phyloP scores from a whole-genome alignment of 2,113 vertebrate genomes.

The Grantiella picta region DNA sequence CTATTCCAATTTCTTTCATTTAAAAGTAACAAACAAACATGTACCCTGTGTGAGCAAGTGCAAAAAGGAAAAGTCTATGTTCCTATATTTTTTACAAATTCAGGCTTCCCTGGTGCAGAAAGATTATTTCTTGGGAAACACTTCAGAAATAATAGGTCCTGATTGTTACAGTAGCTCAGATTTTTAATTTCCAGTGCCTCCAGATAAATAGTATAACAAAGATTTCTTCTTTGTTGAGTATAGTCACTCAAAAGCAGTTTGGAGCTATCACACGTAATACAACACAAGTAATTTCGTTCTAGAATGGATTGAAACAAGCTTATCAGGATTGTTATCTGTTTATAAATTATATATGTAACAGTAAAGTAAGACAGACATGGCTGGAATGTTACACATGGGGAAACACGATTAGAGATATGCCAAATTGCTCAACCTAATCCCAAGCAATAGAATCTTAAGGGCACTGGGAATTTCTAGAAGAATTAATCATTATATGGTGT shows the following conservation, averaged over 20 bases:
- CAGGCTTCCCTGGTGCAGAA: neutral
- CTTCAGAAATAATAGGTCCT: neutral
- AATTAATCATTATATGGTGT: slow-evolving; percentile 23
- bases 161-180: neutral
- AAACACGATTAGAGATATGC: slow-evolving; percentile 54
- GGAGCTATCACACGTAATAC: slow-evolving; percentile 58
- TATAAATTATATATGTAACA: slow-evolving; percentile 72
- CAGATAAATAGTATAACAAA: slow-evolving; percentile 45
- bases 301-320: slow-evolving; percentile 67
- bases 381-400: slow-evolving; percentile 57
- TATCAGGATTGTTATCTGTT: slow-evolving; percentile 70
- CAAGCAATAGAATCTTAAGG: slow-evolving; percentile 45
- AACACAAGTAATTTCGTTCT: slow-evolving; percentile 64
- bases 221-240: slow-evolving; percentile 58
- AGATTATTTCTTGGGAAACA: neutral
- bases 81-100: neutral
- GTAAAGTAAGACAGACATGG: slow-evolving; percentile 63
- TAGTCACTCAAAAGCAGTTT: slow-evolving; percentile 64
- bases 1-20: neutral
- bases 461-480: slow-evolving; percentile 51
- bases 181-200: slow-evolving; percentile 44
- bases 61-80: neutral
- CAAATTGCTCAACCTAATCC: slow-evolving; percentile 57
- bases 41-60: neutral
- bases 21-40: neutral